A percentile compares a stretch with the other conserved stretches of the same genome.
Evolutionary conservation across 2,113 vertebrate species (phyloP).

Genomic region (Myotis lucifugus): DNA sequence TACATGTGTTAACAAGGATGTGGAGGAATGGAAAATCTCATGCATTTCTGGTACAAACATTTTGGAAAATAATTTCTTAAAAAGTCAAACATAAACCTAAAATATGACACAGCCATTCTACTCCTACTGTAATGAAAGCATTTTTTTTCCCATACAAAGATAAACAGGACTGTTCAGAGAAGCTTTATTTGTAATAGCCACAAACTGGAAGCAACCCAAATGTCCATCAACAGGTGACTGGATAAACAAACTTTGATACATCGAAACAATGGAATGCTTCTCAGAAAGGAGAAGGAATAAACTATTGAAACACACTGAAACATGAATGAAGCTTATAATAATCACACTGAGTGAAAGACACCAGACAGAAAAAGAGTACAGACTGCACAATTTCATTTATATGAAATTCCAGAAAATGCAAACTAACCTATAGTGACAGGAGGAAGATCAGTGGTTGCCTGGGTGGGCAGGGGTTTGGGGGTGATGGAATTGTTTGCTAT

Average conservation of each 20-base stretch:
- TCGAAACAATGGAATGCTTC: background rate
- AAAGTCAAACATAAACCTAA: background rate
- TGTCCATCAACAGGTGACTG: background rate
- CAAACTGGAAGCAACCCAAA: background rate
- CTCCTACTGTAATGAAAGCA: background rate
- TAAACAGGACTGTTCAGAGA: background rate
- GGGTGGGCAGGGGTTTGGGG: background rate
- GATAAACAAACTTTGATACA: background rate
- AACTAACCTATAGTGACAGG: background rate
- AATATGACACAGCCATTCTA: background rate
- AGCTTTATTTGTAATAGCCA: background rate
- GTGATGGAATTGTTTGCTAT: background rate
- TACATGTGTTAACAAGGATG: background rate
- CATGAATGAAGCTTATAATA: background rate
- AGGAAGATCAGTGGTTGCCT: background rate
- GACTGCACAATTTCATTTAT: background rate
- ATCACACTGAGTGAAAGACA: background rate
- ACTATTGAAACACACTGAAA: background rate
- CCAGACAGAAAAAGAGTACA: background rate
- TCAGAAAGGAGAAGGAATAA: constrained; percentile 30
- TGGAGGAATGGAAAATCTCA: background rate
- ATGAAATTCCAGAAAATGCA: background rate
- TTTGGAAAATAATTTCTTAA: background rate
- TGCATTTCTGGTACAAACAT: background rate
- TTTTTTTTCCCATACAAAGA: background rate